Percentiles rank a stretch among this genome's conserved stretches.
phyloP scores from a whole-genome alignment of 2,797 vertebrate species.

The Intellagama lesueurii region DNA sequence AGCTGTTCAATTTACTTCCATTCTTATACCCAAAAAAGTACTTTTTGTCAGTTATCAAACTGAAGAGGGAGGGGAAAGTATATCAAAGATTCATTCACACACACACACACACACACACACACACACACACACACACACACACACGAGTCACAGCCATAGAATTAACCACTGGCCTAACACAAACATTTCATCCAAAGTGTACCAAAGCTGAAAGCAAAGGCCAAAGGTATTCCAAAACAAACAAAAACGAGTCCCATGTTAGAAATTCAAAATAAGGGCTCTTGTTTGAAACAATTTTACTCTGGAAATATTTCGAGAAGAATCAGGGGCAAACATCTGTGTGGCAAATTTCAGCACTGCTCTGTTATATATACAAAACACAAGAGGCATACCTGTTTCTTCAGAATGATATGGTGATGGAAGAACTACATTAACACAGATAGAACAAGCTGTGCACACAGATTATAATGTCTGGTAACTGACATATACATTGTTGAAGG shows the following conservation, averaged over 20 bases:
- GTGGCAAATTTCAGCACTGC: not conserved
- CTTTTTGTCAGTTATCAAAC: constrained; percentile 10
- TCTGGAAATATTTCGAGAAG: not conserved
- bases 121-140: not conserved
- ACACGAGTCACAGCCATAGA: not conserved
- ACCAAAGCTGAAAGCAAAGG: not conserved
- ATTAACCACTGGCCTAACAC: constrained; percentile 22
- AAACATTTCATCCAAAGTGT: not conserved
- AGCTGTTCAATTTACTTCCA: constrained; percentile 29
- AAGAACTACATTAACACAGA: not conserved
- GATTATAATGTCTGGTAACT: constrained; percentile 9
- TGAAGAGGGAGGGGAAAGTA: not conserved
- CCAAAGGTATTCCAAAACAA: not conserved
- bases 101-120: not conserved
- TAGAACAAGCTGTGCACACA: constrained; percentile 12
- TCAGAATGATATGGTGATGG: not conserved
- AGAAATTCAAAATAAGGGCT: not conserved
- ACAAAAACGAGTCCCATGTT: not conserved
- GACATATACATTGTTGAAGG: not conserved
- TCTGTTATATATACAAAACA: not conserved
- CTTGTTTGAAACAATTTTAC: not conserved
- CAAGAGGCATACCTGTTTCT: not conserved
- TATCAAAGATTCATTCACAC: not conserved
- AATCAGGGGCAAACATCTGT: not conserved
- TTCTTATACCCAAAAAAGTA: not conserved